Percentiles rank a stretch among this genome's conserved stretches.
These are phyloP conservation scores for Bursaphelenchus mucronatus DNA, from an alignment of 1,140 invertebrate genomes.

Conservation along the genomic window DNA sequence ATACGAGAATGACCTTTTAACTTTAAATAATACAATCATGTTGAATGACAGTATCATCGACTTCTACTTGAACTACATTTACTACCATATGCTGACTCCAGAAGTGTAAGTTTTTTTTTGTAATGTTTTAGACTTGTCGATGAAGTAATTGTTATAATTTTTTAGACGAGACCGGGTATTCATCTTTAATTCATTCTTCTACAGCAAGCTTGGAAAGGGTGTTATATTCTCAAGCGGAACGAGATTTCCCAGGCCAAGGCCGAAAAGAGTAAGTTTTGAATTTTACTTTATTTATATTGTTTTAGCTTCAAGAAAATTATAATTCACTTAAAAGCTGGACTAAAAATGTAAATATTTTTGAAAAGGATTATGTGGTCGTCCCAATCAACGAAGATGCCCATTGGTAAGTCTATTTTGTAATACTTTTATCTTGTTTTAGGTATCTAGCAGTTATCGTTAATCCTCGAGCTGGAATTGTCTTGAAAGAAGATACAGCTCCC, in stretches of 20 bases:
- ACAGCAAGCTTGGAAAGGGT: conserved; percentile 65
- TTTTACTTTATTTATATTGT: conserved; percentile 7
- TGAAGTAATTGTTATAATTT: conserved; percentile 14
- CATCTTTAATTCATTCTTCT: conserved; percentile 46
- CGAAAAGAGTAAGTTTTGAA: conserved; percentile 3
- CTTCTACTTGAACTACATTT: conserved; percentile 79
- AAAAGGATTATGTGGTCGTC: conserved; percentile 91
- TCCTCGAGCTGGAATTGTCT: conserved; percentile 67
- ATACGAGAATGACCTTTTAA: background rate
- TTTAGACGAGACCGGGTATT: conserved; percentile 36
- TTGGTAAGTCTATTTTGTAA: conserved; percentile 67
- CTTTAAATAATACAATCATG: conserved; percentile 21
- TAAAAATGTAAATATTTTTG: conserved; percentile 88
- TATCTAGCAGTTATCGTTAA: conserved; percentile 93
- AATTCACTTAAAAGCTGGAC: conserved; percentile 77
- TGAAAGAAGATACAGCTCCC: conserved; percentile 1
- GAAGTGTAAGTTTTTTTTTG: conserved; percentile 28
- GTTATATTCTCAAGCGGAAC: background rate
- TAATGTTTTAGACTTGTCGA: conserved; percentile 1
- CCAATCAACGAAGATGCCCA: conserved; percentile 93
- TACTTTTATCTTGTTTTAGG: conserved; percentile 24
- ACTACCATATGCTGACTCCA: conserved; percentile 28
- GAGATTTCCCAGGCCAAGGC: background rate
- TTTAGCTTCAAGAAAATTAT: conserved; percentile 62
- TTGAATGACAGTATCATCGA: conserved; percentile 92